These are phyloP conservation scores for Zaprionus ghesquierei DNA, from an alignment of 1,140 invertebrate genomes.

Conservation along the genomic window DNA sequence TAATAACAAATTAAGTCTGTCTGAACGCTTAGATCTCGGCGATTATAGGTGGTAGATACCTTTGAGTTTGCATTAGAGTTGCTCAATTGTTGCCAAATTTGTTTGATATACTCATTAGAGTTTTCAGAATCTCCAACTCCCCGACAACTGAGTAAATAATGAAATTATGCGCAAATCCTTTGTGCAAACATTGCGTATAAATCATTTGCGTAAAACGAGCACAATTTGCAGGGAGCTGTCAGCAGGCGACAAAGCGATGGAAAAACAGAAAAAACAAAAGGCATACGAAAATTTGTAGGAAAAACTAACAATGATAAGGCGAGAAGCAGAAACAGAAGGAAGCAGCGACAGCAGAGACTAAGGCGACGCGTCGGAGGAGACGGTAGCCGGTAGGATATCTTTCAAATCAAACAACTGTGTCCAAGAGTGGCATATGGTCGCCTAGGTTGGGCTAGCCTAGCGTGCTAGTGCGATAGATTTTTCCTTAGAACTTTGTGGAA, in stretches of 20 bases:
- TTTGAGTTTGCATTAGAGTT: no score
- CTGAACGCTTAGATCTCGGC: no score
- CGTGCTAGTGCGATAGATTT: conserved; percentile 28
- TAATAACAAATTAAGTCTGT: no score
- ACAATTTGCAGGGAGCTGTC: conserved; percentile 62
- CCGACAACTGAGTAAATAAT: conserved; percentile 41
- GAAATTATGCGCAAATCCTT: conserved; percentile 36
- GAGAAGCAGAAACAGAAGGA: background rate
- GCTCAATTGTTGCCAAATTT: no score
- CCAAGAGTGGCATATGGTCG: conserved; percentile 66
- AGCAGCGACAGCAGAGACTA: conserved; percentile 1
- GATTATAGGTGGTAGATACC: no score
- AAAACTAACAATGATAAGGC: conserved; percentile 62
- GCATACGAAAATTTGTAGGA: conserved; percentile 35
- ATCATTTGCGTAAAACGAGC: conserved; percentile 45
- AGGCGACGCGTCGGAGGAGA: conserved; percentile 40
- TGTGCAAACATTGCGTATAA: conserved; percentile 37
- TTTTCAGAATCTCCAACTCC: background rate
- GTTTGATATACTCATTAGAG: conserved; percentile 7
- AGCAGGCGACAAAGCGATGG: conserved; percentile 30
- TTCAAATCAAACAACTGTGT: conserved; percentile 66
- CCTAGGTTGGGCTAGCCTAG: background rate
- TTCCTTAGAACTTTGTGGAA: conserved; percentile 60
- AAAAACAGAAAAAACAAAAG: conserved; percentile 25
- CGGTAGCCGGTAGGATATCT: conserved; percentile 47